Percentiles rank a stretch among this genome's conserved stretches.
Conservation (phyloP, 2,888 invertebrate species). For the Creontiades dilutus region DNA sequence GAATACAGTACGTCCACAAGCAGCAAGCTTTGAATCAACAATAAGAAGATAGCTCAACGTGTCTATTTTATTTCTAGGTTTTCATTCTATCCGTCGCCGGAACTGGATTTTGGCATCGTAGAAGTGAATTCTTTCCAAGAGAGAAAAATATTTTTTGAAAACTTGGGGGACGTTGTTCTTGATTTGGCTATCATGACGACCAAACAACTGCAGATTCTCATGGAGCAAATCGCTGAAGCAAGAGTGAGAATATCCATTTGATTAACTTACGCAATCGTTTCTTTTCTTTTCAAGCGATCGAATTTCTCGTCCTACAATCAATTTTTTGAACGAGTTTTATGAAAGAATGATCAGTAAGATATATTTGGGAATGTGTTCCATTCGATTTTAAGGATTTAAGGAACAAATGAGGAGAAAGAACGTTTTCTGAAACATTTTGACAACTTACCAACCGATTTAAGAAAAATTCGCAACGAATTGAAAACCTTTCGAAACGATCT, state of each 20-base stretch:
- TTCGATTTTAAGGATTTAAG: too few relatives aligned
- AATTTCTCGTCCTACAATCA: too few relatives aligned
- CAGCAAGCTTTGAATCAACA: background rate
- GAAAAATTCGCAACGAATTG: too few relatives aligned
- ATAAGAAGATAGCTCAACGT: background rate
- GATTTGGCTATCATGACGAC: constrained; percentile 36
- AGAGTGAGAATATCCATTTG: constrained; percentile 33
- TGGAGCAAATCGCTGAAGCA: constrained; percentile 32
- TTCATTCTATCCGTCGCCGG: constrained; percentile 43
- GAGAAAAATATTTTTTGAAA: constrained; percentile 53
- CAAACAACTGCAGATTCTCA: constrained; percentile 5
- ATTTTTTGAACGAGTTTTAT: too few relatives aligned
- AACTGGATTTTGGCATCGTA: constrained; percentile 62
- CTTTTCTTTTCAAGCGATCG: too few relatives aligned
- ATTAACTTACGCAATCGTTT: too few relatives aligned
- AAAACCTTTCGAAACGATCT: too few relatives aligned
- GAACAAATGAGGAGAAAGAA: too few relatives aligned
- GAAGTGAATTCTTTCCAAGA: constrained; percentile 42
- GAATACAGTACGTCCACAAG: background rate
- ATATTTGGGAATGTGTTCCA: too few relatives aligned
- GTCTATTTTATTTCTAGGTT: constrained; percentile 30
- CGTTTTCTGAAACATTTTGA: too few relatives aligned
- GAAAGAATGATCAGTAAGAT: too few relatives aligned
- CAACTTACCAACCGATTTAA: too few relatives aligned
- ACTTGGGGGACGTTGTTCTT: constrained; percentile 29